Base-by-base conservation (phyloP, 2,888 invertebrate species). In the Blera fallax region DNA sequence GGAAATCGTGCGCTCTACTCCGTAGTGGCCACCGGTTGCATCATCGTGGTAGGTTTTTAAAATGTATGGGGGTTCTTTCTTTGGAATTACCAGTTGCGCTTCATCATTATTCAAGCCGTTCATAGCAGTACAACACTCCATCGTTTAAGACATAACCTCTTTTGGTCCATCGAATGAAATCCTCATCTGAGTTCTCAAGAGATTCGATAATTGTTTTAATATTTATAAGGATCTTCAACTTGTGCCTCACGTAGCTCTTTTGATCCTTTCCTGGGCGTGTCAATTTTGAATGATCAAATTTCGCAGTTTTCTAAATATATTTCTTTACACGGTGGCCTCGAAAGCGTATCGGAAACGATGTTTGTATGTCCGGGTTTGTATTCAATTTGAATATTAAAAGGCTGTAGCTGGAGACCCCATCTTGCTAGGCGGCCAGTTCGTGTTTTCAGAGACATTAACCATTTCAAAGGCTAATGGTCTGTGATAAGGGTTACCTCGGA, bases 1-100 rank as follows among this genome's bases (percentile, higher is more conserved):
- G 0, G 56, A 45, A 0, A 83, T 81, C 1, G 88, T 88, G 29
- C 67, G 64, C 1, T 85, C 79, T 0, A 52, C 34, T 2, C 83
- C 87, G 56, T 87, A 82, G 58, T 87, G 87, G 1, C 87, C 85
- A 6, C 87, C 83, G 6, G 85, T 88, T 8, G 64, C 50, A 0
- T 82, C 83, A 72, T 88, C 80, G 16, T 88, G 87, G 21, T 87
- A 87, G 0, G 6, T 50, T 7, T 67, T 7, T 6, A 67, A n/a
- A 82, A 87, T 87, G 10, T 67, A 32, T 6, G 24, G 1, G 8
- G 65, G 34, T 32, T 87, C 80, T 2, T 70, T 34, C 11, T 18
- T 24, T 1, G 80, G 74, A 10, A 85, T 34, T 0, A 87, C 84
- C 0, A 84, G 27, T 45, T 87, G 76, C 3, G 70, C 84, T 14